Evolutionary conservation across 1,140 invertebrate genomes (phyloP), one percentile per base, ranked within the genome.

Genomic region (Drosophila aff.): DNA sequence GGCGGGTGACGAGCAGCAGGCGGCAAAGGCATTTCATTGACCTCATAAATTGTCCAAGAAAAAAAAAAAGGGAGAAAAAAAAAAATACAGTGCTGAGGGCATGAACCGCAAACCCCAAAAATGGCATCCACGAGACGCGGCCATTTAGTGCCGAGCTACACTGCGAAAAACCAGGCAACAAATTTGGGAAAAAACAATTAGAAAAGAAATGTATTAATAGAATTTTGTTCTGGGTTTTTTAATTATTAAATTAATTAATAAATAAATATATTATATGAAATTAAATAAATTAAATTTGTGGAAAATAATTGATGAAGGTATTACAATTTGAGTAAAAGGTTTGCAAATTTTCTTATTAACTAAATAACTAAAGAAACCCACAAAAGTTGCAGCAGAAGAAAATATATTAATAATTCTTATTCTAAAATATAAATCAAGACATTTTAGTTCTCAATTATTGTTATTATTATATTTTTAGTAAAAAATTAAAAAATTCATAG

Each of bases 11-110:
- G 66, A 41, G 57, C 43, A 38, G 60, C 44, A 33, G 49, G 83
- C 67, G 55, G 83, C 79, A 83, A 77, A 82, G 50, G 79, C 69
- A 89, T 89, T 90, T 89, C 84, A 89, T 89, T 89, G 84, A 89
- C 85, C 84, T 90, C 84, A 89, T 89, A 89, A 89, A 89, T 89
- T 89, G 81, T 72, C 76, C 69, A 68, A 76, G 41, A 59, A 44
- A 49, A 36, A 49, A 36, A 36, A 59, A n/a, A 31, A 21, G 21
- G 68, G 31, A 31, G 13, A 31, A 44, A 18, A 41, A 33, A n/a
- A 11, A 50, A 28, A 31, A 31, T 31, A 52, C 26, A 38, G 16
- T 21, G 31, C 47, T 40, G 43, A 38, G 41, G 59, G 50, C 73
- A 47, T 38, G 64, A 62, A 49, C 43, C 47, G 28, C 72, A 41